Evolutionary conservation across 2,113 vertebrate species (phyloP).

Genomic region (Plotosus lineatus): DNA sequence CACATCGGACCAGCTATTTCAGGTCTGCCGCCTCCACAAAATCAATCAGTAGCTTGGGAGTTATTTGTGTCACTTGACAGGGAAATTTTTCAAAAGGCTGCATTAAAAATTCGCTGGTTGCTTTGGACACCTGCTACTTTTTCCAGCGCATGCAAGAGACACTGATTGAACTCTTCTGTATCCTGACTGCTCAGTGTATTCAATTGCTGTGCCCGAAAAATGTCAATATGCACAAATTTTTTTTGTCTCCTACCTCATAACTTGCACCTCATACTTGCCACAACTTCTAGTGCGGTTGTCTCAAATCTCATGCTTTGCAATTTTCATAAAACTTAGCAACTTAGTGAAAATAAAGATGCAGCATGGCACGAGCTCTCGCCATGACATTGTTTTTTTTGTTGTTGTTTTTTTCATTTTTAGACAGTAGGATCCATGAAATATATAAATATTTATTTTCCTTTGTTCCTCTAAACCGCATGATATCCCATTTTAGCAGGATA

Average conservation of each 20-base stretch:
- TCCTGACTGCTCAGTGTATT: neutral
- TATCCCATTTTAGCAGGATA: neutral
- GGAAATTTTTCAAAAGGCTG: constrained; percentile 18
- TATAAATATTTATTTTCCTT: neutral
- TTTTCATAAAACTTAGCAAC: neutral
- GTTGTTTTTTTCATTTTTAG: neutral
- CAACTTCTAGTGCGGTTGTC: neutral
- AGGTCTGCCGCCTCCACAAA: constrained; percentile 13
- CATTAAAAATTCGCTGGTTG: constrained; percentile 9
- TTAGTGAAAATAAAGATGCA: neutral
- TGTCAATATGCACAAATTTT: neutral
- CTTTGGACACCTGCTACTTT: constrained; percentile 22
- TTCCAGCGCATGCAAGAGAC: neutral
- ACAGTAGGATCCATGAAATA: neutral
- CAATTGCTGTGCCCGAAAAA: neutral
- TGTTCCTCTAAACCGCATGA: neutral
- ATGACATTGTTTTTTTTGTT: no score
- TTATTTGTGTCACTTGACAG: constrained; percentile 18
- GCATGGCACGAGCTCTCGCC: neutral
- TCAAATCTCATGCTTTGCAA: neutral
- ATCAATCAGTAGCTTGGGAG: constrained; percentile 24
- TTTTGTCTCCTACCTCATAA: neutral
- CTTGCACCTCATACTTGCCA: no score
- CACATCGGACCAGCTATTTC: neutral
- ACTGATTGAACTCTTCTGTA: constrained; percentile 21